Evolutionary conservation across 2,888 invertebrate species (phyloP).

Genomic region (Eutolmus rufibarbis): DNA sequence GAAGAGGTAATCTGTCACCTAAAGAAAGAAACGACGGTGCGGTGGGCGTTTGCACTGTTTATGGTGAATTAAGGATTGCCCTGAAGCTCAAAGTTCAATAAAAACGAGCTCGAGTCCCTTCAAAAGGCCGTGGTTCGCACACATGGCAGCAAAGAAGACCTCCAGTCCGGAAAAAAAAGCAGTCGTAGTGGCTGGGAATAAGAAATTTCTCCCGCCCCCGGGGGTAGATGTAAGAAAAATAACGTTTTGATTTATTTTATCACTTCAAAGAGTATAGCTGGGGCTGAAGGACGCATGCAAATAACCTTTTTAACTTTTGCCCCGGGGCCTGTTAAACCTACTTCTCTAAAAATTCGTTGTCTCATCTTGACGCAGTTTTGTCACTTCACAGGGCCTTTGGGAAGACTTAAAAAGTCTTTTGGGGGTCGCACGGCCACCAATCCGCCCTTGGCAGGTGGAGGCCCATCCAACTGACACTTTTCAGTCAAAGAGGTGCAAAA

Average conservation of each 20-base stretch:
- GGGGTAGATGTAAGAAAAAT: constrained; percentile 41
- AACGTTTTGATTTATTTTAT: constrained; percentile 43
- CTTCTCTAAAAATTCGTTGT: constrained; percentile 9
- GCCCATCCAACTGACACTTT: neutral
- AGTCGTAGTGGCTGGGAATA: neutral
- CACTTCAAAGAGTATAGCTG: constrained; percentile 25
- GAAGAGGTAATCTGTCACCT: constrained; percentile 29
- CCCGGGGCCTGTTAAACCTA: constrained; percentile 8
- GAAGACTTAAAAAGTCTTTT: neutral
- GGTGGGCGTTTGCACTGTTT: constrained; percentile 1
- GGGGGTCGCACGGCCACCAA: neutral
- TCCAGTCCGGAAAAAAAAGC: neutral
- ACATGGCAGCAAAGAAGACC: neutral
- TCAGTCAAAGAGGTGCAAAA: constrained; percentile 26
- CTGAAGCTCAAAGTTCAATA: constrained; percentile 28
- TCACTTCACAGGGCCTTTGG: neutral
- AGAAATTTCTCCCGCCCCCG: constrained; percentile 20
- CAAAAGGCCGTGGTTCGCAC: neutral
- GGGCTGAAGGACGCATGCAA: constrained; percentile 41
- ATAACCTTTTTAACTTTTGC: constrained; percentile 43
- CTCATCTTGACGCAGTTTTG: neutral
- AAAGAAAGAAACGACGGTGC: neutral
- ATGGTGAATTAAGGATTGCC: constrained; percentile 37
- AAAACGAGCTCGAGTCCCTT: neutral
- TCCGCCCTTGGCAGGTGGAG: neutral